These are phyloP conservation scores for Hiodon tergisus DNA, from an alignment of 2,113 vertebrate species.

Conservation along the genomic window DNA sequence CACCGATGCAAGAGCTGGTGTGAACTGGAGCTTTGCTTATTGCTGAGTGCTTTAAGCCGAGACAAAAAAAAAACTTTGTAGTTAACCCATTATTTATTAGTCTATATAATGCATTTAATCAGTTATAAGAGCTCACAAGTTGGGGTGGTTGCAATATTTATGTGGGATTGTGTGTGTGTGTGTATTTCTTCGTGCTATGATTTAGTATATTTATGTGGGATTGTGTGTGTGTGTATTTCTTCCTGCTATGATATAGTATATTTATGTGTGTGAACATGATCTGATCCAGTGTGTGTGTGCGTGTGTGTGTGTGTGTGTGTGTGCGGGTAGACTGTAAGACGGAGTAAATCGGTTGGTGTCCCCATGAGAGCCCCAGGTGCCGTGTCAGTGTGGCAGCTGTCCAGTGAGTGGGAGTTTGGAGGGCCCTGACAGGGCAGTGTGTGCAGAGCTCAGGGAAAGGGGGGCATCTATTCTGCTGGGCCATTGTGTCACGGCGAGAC, in stretches of 20 bases:
- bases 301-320: neutral
- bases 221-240: too few relatives aligned
- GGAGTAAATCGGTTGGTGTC: neutral
- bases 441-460: slow-evolving; percentile 8
- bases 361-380: neutral
- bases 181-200: neutral
- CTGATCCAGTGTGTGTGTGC: neutral
- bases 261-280: too few relatives aligned
- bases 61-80: too few relatives aligned
- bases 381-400: slow-evolving; percentile 12
- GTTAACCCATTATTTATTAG: too few relatives aligned
- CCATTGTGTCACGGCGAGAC: slow-evolving; percentile 16
- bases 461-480: neutral
- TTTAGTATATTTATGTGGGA: too few relatives aligned
- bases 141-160: too few relatives aligned
- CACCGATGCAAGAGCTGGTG: too few relatives aligned
- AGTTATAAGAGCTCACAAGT: too few relatives aligned
- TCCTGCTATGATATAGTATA: too few relatives aligned
- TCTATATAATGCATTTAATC: too few relatives aligned
- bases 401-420: neutral
- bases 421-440: neutral
- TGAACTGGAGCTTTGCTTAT: too few relatives aligned
- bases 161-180: neutral
- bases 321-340: neutral
- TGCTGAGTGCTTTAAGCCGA: too few relatives aligned